Base-by-base conservation (phyloP, 2,113 vertebrate species). In the Cariama cristata region DNA sequence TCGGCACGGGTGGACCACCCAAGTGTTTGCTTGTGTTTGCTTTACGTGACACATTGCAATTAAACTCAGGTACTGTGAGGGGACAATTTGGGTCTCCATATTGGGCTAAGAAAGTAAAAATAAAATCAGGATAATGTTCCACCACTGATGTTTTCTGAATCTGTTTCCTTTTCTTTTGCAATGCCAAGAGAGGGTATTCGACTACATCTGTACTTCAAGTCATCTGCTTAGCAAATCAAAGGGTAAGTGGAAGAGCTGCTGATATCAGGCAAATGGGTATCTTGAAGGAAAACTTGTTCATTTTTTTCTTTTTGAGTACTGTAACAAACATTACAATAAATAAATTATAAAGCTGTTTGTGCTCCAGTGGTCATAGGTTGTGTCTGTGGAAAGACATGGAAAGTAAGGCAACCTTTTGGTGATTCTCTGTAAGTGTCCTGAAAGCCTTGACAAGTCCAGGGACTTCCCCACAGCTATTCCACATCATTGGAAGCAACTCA, bases 341-440 rank as follows among this genome's bases (percentile, higher is more conserved):
- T 12, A 59, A 58, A 75, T 2, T 3, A 14, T 21, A 82, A 42
- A 35, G 2, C 7, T 86, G 20, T 76, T 79, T 63, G 40, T 55
- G 12, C 28, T 87, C 38, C n/a, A 49, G 0, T n/a, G 33, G 8
- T 28, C 0, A 0, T 24, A 72, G 7, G 8, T 7, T 88, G 18
- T 1, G 0, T 27, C 58, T 86, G 24, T 79, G 30, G 67, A 60
- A 86, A 68, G 35, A 60, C 10, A 9, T 4, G 14, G 15, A 67
- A 8, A 30, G 2, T 30, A 38, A 11, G 10, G 9, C 20, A 59
- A 23, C 38, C 14, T 76, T 40, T 42, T 40, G 32, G 13, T 63
- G 28, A 63, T 23, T 38, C 38, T 45, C 49, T 79, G 4, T 38
- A 60, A 42, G 22, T 44, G 6, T 58, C 4, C 44, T 14, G 10